Percentiles rank a stretch among this genome's conserved stretches.
phyloP scores from a whole-genome alignment of 2,888 invertebrate species.

The Diarsia brunnea region DNA sequence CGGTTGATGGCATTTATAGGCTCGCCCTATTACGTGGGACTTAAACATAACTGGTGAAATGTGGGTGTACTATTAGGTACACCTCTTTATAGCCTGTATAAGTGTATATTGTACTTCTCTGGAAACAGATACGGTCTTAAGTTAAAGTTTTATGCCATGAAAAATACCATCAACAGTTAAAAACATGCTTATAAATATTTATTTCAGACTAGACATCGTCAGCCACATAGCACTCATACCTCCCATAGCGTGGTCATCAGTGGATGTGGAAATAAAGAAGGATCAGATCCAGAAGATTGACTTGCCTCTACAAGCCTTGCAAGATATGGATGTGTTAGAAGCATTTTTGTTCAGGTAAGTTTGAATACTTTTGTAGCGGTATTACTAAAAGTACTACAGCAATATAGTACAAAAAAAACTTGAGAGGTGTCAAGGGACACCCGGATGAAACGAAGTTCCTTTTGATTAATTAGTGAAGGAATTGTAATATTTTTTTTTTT shows the following conservation, averaged over 20 bases:
- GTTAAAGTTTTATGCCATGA: neutral
- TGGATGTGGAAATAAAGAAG: conserved; percentile 78
- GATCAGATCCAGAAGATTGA: conserved; percentile 84
- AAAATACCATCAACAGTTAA: neutral
- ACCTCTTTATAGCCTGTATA: no score
- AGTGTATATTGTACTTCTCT: no score
- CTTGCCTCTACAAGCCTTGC: conserved; percentile 93
- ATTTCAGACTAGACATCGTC: conserved; percentile 83
- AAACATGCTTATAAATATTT: neutral
- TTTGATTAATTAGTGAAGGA: no score
- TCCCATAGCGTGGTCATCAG: conserved; percentile 86
- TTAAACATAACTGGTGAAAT: no score
- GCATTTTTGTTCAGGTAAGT: conserved; percentile 94
- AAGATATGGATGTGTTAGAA: conserved; percentile 95
- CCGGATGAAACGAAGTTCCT: no score
- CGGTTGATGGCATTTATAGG: no score
- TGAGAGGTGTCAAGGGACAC: no score
- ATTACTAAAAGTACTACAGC: no score
- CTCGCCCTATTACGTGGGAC: no score
- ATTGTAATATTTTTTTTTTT: no score
- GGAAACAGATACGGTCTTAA: neutral
- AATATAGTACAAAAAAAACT: no score
- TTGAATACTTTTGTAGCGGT: neutral
- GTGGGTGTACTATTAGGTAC: no score
- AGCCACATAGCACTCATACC: conserved; percentile 87